A percentile compares a stretch with the other conserved stretches of the same genome.
Evolutionary conservation across 2,113 vertebrate genomes (phyloP).

Genomic region (Pycnonotus jocosus): DNA sequence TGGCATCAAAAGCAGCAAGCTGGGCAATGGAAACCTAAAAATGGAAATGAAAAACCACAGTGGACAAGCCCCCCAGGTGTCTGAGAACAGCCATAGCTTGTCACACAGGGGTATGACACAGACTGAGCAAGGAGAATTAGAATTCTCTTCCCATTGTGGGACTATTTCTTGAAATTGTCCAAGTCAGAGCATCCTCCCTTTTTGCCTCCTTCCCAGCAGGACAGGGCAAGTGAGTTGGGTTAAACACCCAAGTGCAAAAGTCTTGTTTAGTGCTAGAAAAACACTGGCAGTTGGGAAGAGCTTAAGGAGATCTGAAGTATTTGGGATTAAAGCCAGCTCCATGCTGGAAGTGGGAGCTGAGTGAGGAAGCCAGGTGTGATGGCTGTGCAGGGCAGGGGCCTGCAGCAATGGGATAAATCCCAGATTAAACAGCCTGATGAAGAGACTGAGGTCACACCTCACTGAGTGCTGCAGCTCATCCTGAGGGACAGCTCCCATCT

Average conservation of each 20-base stretch:
- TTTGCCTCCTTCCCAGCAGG: neutral
- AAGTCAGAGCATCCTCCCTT: neutral
- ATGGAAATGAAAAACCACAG: neutral
- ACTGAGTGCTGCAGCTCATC: neutral
- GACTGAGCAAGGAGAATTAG: neutral
- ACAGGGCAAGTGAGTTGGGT: rapidly evolving
- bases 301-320: rapidly evolving
- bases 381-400: neutral
- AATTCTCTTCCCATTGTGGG: neutral
- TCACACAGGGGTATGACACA: neutral
- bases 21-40: neutral
- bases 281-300: neutral
- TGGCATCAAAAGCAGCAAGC: neutral
- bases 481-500: neutral
- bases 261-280: neutral
- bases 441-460: neutral
- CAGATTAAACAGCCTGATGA: neutral
- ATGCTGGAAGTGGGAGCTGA: neutral
- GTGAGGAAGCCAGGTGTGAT: neutral
- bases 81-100: neutral
- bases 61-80: neutral
- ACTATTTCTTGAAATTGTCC: neutral
- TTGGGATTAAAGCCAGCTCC: neutral
- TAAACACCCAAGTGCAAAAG: neutral
- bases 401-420: neutral